Evolutionary conservation across 2,113 vertebrate genomes (phyloP), one percentile per base, ranked within the genome.

Genomic region (Hylia prasina): DNA sequence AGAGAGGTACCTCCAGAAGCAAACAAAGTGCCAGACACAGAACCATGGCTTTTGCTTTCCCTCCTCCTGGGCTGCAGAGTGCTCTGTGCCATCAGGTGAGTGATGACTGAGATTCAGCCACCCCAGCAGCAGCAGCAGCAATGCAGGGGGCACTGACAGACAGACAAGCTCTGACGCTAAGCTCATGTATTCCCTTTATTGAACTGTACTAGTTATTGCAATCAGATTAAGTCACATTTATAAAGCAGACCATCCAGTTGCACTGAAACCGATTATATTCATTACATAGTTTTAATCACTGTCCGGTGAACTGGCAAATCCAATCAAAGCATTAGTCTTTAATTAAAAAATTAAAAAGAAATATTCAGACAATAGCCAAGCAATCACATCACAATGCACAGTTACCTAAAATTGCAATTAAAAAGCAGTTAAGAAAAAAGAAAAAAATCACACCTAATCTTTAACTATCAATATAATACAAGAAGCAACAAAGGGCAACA

Each of bases 171-270:
- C 84, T 97, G 94, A 96, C 47, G 87, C 98, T 95, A 90, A 97
- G 98, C 96, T 98, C 98, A 97, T 88, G 97, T 94, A 97, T 98
- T 98, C 97, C 98, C 98, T 99, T 99, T 98, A 99, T 99, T 99
- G 98, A 98, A 99, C 98, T 98, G 98, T 99, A 99, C 99, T 99
- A 98, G 98, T 99, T 99, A 99, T 99, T 99, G 99, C 98, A 98
- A 98, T 99, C 99, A 99, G 99, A 98, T 99, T 98, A 98, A 99
- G 98, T 99, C 99, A 99, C 99, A 99, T 99, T 99, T 99, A 99
- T 98, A 99, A 99, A 99, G 98, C 98, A 99, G 98, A 98, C 99
- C 99, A 99, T 99, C 99, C 99, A 99, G 99, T 99, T 98, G 99
- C 98, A 99, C 98, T 98, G 98, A 99, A 99, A 99, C 99, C 93